Conservation (phyloP, 2,888 invertebrate genomes). For the Rapana venosa region DNA sequence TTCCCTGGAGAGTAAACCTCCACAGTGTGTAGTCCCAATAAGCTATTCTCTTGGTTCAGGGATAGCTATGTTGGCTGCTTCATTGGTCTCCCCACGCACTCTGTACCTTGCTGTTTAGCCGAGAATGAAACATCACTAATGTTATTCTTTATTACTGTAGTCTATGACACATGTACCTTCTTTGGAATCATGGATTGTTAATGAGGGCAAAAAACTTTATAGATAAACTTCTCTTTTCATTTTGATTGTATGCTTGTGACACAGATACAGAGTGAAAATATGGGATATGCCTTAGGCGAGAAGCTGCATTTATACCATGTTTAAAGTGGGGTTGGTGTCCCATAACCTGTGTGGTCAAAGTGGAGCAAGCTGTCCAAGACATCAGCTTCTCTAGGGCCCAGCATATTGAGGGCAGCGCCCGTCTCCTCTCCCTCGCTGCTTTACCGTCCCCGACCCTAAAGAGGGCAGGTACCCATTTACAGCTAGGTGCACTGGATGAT, state of each 20-base stretch:
- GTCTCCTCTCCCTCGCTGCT: no score
- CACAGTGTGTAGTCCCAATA: background rate
- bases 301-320: no score
- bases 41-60: background rate
- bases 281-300: background rate
- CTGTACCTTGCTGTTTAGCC: background rate
- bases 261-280: background rate
- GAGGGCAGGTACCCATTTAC: no score
- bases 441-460: no score
- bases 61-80: conserved; percentile 20
- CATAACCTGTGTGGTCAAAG: no score
- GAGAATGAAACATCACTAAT: background rate
- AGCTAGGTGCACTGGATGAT: no score
- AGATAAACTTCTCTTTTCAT: background rate
- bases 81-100: conserved; percentile 2
- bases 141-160: conserved; percentile 28
- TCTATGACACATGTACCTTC: conserved; percentile 21
- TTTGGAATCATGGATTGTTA: conserved; percentile 7
- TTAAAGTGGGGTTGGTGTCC: no score
- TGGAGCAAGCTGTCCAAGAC: no score
- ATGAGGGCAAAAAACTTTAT: background rate
- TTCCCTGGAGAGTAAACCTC: background rate
- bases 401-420: no score
- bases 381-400: no score
- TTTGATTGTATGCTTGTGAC: background rate